These are phyloP conservation scores for Dexiosoma caninum DNA, from an alignment of 2,888 invertebrate species.

Conservation along the genomic window DNA sequence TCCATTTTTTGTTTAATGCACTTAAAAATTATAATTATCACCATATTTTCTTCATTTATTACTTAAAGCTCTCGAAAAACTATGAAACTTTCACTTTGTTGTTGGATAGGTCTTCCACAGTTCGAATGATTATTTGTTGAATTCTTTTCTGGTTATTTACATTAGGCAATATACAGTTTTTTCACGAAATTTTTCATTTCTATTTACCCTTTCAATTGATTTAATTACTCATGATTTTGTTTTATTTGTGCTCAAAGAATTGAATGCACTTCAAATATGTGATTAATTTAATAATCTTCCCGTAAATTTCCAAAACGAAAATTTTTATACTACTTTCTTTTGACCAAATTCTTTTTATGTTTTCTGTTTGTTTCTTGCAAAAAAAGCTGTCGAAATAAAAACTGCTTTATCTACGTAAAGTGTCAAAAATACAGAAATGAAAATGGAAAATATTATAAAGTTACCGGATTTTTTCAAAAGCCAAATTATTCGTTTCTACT, in stretches of 20 bases:
- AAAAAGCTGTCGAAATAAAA: not conserved
- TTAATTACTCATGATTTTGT: slow-evolving; percentile 32
- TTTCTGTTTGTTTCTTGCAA: slow-evolving; percentile 52
- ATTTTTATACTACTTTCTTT: slow-evolving; percentile 49
- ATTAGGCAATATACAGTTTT: slow-evolving; percentile 36
- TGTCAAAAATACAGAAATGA: slow-evolving; percentile 30
- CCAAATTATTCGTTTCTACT: too few species aligned
- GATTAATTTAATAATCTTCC: slow-evolving; percentile 23
- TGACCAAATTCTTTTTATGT: slow-evolving; percentile 39
- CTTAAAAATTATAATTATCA: slow-evolving; percentile 19
- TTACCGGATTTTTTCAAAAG: too few species aligned
- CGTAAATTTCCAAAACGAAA: slow-evolving; percentile 50
- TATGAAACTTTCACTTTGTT: slow-evolving; percentile 59
- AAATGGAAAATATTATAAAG: too few species aligned
- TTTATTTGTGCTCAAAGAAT: slow-evolving; percentile 7
- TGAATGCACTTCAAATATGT: slow-evolving; percentile 4
- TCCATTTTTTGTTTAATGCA: slow-evolving; percentile 9
- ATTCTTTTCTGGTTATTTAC: slow-evolving; percentile 54
- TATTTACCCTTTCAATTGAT: slow-evolving; percentile 42
- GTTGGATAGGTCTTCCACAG: slow-evolving; percentile 40
- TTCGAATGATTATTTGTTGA: slow-evolving; percentile 19
- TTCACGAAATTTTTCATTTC: slow-evolving; percentile 4
- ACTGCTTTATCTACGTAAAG: slow-evolving; percentile 20
- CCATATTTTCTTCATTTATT: slow-evolving; percentile 8
- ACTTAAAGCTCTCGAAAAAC: slow-evolving; percentile 18